A percentile compares a stretch with the other conserved stretches of the same genome.
phyloP scores from a whole-genome alignment of 1,140 invertebrate genomes.

The Drosophila sp. region DNA sequence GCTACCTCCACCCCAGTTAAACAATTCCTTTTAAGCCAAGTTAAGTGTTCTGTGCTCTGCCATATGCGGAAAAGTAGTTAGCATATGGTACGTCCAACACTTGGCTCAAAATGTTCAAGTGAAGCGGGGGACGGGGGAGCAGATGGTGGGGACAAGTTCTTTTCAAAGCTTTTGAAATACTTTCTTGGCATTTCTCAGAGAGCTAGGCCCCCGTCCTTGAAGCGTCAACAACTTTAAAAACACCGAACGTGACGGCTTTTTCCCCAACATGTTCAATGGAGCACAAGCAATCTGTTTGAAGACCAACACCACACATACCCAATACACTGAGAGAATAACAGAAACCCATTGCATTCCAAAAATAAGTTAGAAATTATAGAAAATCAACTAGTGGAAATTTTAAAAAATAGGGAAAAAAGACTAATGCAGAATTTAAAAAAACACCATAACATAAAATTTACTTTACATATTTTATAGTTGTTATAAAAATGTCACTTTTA shows the following conservation, averaged over 20 bases:
- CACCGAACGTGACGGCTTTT: constrained; percentile 1
- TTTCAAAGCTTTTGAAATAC: not conserved
- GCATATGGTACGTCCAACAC: constrained; percentile 9
- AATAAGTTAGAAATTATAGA: too few species aligned
- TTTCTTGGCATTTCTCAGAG: constrained; percentile 8
- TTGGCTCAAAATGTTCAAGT: not conserved
- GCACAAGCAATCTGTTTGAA: too few species aligned
- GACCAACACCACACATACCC: too few species aligned
- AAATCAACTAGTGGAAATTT: too few species aligned
- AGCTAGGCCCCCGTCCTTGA: not conserved
- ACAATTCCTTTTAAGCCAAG: not conserved
- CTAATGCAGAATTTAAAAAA: too few species aligned
- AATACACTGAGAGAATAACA: too few species aligned
- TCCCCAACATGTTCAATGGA: too few species aligned
- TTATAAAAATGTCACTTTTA: too few species aligned
- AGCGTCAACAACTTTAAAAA: not conserved
- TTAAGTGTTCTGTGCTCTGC: not conserved
- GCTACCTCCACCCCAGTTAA: not conserved
- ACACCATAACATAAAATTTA: too few species aligned
- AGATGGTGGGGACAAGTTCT: not conserved
- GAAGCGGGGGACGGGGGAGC: not conserved
- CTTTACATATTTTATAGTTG: too few species aligned
- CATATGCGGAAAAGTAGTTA: constrained; percentile 4
- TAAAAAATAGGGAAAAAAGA: too few species aligned
- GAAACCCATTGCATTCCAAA: too few species aligned